A percentile compares a stretch with the other conserved stretches of the same genome.
phyloP scores from a whole-genome alignment of 2,113 vertebrate genomes.

The Chionodraco myersi region DNA sequence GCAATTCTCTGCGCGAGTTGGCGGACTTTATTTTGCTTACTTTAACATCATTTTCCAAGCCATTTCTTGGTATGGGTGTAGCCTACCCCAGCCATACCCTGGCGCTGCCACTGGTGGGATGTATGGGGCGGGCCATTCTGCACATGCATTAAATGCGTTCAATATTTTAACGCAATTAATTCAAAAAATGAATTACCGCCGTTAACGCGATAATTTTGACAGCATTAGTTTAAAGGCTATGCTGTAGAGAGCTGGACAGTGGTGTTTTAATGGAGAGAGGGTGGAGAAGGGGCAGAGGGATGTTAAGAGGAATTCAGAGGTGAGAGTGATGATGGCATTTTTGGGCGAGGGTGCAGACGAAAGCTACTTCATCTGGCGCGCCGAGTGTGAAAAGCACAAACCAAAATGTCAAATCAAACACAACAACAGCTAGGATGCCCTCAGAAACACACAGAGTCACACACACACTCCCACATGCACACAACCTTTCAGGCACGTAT shows the following conservation, averaged over 20 bases:
- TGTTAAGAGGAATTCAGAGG: conserved; percentile 40
- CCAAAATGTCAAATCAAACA: conserved; percentile 26
- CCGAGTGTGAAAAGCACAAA: conserved; percentile 34
- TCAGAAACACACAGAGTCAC: conserved; percentile 4
- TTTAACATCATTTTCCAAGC: no score
- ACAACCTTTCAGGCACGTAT: conserved; percentile 1
- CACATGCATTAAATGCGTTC: no score
- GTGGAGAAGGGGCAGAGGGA: conserved; percentile 27
- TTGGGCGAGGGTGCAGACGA: neutral
- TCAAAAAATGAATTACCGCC: no score
- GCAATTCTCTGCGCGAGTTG: no score
- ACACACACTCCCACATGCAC: neutral
- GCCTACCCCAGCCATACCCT: no score
- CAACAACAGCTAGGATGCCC: conserved; percentile 1
- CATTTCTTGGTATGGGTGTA: no score
- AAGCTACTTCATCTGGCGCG: conserved; percentile 38
- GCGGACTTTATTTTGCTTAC: no score
- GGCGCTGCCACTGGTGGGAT: no score
- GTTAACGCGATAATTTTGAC: no score
- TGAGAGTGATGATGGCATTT: conserved; percentile 44
- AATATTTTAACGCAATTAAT: no score
- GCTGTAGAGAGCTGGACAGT: conserved; percentile 25
- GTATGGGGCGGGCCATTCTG: no score
- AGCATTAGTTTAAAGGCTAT: conserved; percentile 28
- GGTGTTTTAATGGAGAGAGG: conserved; percentile 2